Conservation (phyloP, 64 coral and sea anemone species). For the Dendronephthya gigantea region DNA sequence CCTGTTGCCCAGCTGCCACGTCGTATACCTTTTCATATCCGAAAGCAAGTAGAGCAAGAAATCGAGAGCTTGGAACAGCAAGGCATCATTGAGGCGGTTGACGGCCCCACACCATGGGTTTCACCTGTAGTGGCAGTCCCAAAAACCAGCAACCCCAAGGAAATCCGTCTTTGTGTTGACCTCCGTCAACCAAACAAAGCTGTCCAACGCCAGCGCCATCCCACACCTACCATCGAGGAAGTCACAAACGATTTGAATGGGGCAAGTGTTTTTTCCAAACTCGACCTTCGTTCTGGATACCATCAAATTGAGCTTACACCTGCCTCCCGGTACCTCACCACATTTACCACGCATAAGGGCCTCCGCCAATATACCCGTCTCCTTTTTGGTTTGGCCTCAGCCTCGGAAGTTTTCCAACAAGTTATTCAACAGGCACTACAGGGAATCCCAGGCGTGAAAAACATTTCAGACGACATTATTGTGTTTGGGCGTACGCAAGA, state of each 20-base stretch:
- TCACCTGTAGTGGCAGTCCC: not conserved
- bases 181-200: too few relatives aligned
- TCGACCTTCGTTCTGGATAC: too few relatives aligned
- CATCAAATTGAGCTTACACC: too few relatives aligned
- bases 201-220: too few relatives aligned
- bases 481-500: not conserved
- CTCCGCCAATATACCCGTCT: slow-evolving; percentile 13
- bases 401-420: not conserved
- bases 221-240: too few relatives aligned
- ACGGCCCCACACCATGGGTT: not conserved
- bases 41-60: not conserved
- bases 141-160: too few relatives aligned
- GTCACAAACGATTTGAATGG: too few relatives aligned
- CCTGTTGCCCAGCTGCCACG: not conserved
- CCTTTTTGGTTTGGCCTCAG: not conserved
- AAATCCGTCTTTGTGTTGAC: too few relatives aligned
- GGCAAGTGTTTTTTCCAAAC: too few relatives aligned
- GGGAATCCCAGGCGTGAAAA: not conserved
- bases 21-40: not conserved
- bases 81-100: not conserved
- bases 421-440: not conserved
- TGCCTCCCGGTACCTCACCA: too few relatives aligned
- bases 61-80: not conserved
- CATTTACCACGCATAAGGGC: too few relatives aligned
- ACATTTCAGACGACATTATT: not conserved